These are phyloP conservation scores for Procavia capensis DNA, from an alignment of 2,113 vertebrate genomes.

Conservation along the genomic window DNA sequence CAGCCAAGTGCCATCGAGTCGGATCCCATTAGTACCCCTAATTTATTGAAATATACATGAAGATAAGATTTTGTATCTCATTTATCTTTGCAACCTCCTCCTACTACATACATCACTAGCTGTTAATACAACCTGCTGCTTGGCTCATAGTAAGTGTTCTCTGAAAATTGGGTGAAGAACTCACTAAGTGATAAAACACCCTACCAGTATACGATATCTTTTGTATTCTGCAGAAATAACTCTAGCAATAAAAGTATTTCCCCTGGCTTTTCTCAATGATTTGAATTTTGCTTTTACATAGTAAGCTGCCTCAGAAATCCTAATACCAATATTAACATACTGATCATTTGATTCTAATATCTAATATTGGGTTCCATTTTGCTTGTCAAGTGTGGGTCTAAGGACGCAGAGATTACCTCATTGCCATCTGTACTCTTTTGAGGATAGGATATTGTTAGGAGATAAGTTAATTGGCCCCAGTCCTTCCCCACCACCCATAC, in stretches of 20 bases:
- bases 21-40: neutral
- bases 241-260: neutral
- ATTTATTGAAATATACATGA: neutral
- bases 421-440: neutral
- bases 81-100: neutral
- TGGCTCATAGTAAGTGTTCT: neutral
- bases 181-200: neutral
- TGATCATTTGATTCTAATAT: neutral
- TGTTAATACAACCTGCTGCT: neutral
- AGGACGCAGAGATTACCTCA: neutral
- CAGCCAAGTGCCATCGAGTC: too few relatives aligned
- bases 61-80: neutral
- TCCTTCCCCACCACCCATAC: neutral
- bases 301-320: neutral
- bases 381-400: neutral
- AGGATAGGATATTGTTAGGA: neutral
- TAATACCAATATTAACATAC: neutral
- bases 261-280: neutral
- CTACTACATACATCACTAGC: neutral
- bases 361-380: neutral
- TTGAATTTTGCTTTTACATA: neutral
- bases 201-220: neutral
- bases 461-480: neutral
- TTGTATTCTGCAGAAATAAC: neutral
- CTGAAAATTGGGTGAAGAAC: neutral